Percentiles rank a stretch among this genome's conserved stretches.
phyloP scores from a whole-genome alignment of 2,888 invertebrate species.

The Gordius sp. region DNA sequence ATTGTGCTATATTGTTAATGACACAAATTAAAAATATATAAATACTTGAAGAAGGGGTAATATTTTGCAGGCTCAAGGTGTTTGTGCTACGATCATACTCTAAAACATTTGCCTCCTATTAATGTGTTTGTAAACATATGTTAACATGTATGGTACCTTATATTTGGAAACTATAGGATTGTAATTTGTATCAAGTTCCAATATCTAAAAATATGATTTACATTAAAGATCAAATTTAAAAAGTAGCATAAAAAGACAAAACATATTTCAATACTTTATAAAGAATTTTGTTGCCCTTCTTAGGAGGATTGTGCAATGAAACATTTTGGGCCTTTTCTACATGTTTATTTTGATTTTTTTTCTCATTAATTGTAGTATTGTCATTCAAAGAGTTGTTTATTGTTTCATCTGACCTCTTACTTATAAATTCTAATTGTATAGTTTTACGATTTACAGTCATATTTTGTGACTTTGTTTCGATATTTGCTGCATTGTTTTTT shows the following conservation, averaged over 20 bases:
- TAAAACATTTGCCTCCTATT: background rate
- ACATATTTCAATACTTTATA: background rate
- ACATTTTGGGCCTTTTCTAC: background rate
- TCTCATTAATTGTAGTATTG: background rate
- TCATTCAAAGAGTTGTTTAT: too few relatives aligned
- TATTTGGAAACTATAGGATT: background rate
- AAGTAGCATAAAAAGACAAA: background rate
- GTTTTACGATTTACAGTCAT: too few relatives aligned
- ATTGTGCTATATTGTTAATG: background rate
- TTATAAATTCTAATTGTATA: too few relatives aligned
- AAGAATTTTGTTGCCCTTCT: background rate
- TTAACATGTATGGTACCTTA: background rate
- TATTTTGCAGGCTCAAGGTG: background rate
- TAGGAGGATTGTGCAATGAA: too few relatives aligned
- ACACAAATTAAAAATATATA: background rate
- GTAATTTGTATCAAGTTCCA: background rate
- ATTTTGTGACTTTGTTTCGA: too few relatives aligned
- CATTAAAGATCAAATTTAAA: background rate
- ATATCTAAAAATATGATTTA: background rate
- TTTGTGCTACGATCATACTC: background rate
- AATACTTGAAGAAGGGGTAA: background rate
- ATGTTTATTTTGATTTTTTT: constrained; percentile 5
- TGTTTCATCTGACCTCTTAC: too few relatives aligned
- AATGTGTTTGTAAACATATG: background rate
- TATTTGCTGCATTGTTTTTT: too few relatives aligned